Base-by-base conservation (phyloP, 2,797 vertebrate species). In the Scolopax rusticola region DNA sequence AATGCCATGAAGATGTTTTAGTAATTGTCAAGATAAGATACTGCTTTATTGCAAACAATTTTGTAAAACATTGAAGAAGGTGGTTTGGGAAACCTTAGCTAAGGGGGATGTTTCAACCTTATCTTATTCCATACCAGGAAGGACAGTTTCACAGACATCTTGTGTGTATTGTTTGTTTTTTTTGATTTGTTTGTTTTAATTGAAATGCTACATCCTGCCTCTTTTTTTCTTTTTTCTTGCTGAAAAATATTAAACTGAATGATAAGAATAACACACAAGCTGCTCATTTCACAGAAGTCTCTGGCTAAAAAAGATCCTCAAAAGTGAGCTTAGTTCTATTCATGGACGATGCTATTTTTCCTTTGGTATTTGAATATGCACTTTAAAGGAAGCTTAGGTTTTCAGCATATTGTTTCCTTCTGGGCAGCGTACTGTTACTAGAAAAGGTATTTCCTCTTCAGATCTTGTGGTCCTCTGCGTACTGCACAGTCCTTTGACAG, bases 161-260 rank as follows among this genome's bases (percentile, higher is more conserved):
- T 43, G 61, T 80, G 23, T 43, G n/a, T 88, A 84, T 86, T 92
- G 12, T 8, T 8, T 15, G 8, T 15, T 92, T 92, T 73, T 69
- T 96, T 76, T 75, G 30, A 60, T 91, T 92, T 95, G 73, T 93
- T 92, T 93, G 70, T 93, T 94, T 92, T 94, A 92, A 77, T 83
- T 94, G 51, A 77, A 94, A 36, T 74, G 47, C 48, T 80, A 9
- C 64, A 59, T 83, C 83, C 75, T 92, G 74, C 32, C 41, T 88
- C 30, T 21, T 47, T 21, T 63, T 33, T 14, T 15, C 16, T 38
- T 80, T 47, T 9, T 38, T 9, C 76, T 87, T 90, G 60, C 48
- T 45, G 57, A 77, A 90, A 91, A 96, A 77, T 94, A 94, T 67
- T 95, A 84, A 90, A 78, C 19, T 61, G 12, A 95, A 90, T 89